Percentiles rank a stretch among this genome's conserved stretches.
Evolutionary conservation across 2,888 invertebrate species (phyloP).

Genomic region (Hypena proboscidalis): DNA sequence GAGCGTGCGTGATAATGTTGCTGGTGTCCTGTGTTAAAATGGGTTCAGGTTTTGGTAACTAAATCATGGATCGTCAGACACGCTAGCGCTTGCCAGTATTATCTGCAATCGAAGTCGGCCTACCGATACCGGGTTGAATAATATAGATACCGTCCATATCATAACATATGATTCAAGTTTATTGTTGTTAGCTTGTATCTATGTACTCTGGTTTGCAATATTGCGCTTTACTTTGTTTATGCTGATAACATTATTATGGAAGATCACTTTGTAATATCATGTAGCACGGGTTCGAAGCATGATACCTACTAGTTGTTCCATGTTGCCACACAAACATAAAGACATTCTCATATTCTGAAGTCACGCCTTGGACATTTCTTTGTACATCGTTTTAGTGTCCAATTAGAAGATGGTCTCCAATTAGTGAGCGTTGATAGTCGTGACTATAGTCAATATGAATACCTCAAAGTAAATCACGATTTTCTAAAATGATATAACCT

Average conservation of each 20-base stretch:
- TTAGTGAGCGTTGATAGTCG: constrained; percentile 17
- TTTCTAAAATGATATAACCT: too few relatives aligned
- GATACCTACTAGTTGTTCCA: constrained; percentile 11
- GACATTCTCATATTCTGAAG: constrained; percentile 13
- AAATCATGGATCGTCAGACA: too few relatives aligned
- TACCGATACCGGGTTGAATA: not conserved
- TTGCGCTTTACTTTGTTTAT: constrained; percentile 7
- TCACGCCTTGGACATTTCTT: constrained; percentile 28
- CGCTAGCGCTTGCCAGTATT: too few relatives aligned
- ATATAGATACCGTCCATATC: not conserved
- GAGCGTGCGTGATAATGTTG: too few relatives aligned
- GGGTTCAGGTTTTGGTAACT: too few relatives aligned
- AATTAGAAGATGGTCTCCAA: constrained; percentile 23
- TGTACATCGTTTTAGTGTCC: constrained; percentile 26
- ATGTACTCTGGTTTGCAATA: not conserved
- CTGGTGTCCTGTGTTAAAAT: too few relatives aligned
- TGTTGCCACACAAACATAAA: constrained; percentile 29
- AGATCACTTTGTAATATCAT: constrained; percentile 13
- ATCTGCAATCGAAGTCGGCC: too few relatives aligned
- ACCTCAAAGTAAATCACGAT: not conserved
- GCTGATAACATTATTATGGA: constrained; percentile 22
- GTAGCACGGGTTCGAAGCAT: constrained; percentile 28
- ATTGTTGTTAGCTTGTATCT: not conserved
- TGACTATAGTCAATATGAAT: constrained; percentile 21
- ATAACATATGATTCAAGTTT: not conserved